A percentile compares a stretch with the other conserved stretches of the same genome.
phyloP scores from a whole-genome alignment of 2,888 invertebrate genomes.

The Drosophila stalkeri region DNA sequence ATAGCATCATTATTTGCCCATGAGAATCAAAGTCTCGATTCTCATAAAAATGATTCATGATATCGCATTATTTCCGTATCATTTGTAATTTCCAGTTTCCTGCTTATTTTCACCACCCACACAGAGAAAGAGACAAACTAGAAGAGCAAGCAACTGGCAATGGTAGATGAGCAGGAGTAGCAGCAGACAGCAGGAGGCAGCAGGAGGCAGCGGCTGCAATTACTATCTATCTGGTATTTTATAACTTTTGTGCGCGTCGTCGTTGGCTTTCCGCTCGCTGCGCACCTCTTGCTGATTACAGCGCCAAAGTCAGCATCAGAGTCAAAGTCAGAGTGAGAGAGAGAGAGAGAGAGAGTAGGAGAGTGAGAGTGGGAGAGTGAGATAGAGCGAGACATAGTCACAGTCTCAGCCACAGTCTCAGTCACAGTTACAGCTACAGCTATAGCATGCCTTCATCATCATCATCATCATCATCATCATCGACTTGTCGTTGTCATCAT shows the following conservation, averaged over 20 bases:
- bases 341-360: too few relatives aligned
- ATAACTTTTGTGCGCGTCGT: slow-evolving; percentile 74
- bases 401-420: slow-evolving; percentile 8
- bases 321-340: too few relatives aligned
- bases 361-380: too few relatives aligned
- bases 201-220: slow-evolving; percentile 53
- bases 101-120: slow-evolving; percentile 71
- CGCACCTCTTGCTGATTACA: slow-evolving; percentile 67
- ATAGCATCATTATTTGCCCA: slow-evolving; percentile 66
- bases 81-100: slow-evolving; percentile 81
- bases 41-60: slow-evolving; percentile 80
- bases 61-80: slow-evolving; percentile 81
- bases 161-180: neutral
- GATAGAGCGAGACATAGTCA: slow-evolving; percentile 15
- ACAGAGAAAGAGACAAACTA: slow-evolving; percentile 2
- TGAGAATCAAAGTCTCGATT: slow-evolving; percentile 78
- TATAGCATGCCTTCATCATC: slow-evolving; percentile 7
- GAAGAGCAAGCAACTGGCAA: neutral
- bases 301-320: slow-evolving; percentile 10
- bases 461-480: slow-evolving; percentile 33
- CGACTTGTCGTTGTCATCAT: slow-evolving; percentile 47
- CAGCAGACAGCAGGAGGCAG: too few relatives aligned
- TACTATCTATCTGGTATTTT: slow-evolving; percentile 79
- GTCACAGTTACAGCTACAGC: slow-evolving; percentile 22
- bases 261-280: slow-evolving; percentile 37